Percentiles rank a stretch among this genome's conserved stretches.
phyloP scores from a whole-genome alignment of 2,113 vertebrate species.

The Aramus guarauna region DNA sequence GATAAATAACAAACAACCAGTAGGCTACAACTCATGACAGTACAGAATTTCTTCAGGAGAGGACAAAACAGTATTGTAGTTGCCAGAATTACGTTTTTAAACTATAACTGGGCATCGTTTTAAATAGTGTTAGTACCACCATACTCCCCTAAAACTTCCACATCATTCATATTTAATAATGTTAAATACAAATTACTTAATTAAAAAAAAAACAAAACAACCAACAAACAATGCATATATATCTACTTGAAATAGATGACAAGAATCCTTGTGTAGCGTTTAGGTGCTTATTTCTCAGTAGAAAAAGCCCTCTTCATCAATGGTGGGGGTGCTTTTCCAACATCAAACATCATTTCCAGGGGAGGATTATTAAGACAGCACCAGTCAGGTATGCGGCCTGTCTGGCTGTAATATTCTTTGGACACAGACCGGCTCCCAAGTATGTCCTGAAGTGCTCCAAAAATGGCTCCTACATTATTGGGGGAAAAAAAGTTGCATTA shows the following conservation, averaged over 20 bases:
- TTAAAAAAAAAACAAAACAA: neutral
- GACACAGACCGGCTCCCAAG: slow-evolving; percentile 94
- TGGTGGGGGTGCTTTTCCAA: slow-evolving; percentile 88
- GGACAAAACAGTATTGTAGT: neutral
- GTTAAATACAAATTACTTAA: neutral
- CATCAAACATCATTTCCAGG: slow-evolving; percentile 89
- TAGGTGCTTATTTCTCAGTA: slow-evolving; percentile 86
- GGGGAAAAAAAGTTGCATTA: neutral
- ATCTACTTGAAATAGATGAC: neutral
- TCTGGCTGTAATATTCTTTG: slow-evolving; percentile 94
- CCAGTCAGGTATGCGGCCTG: slow-evolving; percentile 94
- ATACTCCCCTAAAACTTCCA: neutral
- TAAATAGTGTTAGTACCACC: neutral
- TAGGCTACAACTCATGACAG: neutral
- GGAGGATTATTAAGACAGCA: slow-evolving; percentile 92
- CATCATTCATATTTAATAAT: neutral
- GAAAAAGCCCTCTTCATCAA: slow-evolving; percentile 98
- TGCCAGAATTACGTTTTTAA: neutral
- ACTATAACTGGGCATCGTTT: neutral
- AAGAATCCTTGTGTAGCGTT: neutral
- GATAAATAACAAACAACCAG: slow-evolving; percentile 23
- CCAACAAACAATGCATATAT: neutral
- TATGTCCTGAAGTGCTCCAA: slow-evolving; percentile 95
- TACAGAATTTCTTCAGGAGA: neutral
- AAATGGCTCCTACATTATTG: slow-evolving; percentile 84